Conservation (phyloP, 2,888 invertebrate genomes). For the Epinotia bilunana region DNA sequence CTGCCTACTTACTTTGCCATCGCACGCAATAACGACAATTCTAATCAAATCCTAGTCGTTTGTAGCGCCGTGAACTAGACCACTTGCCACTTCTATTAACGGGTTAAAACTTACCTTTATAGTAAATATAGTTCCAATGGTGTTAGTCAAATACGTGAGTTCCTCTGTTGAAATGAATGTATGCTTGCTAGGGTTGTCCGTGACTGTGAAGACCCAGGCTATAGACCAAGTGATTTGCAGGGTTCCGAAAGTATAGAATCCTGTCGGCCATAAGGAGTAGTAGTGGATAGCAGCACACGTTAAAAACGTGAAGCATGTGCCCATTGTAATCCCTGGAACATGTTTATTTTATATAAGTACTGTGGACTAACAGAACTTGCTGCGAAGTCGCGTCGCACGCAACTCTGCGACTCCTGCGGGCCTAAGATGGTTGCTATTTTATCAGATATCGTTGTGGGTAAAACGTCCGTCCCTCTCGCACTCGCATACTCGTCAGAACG, state of each 20-base stretch:
- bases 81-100: not conserved
- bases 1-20: too few species aligned
- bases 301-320: constrained; percentile 87
- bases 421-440: too few species aligned
- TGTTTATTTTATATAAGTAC: not conserved
- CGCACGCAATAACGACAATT: too few species aligned
- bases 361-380: too few species aligned
- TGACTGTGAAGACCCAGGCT: constrained; percentile 84
- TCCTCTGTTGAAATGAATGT: constrained; percentile 85
- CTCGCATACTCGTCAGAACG: too few species aligned
- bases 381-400: too few species aligned
- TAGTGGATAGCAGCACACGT: constrained; percentile 86
- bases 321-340: constrained; percentile 74
- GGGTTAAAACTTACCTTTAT: constrained; percentile 64
- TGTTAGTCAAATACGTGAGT: constrained; percentile 83
- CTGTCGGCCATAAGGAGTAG: constrained; percentile 86
- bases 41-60: not conserved
- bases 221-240: constrained; percentile 81
- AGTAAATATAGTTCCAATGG: constrained; percentile 79
- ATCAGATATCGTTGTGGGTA: too few species aligned
- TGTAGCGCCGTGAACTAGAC: not conserved
- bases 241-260: constrained; percentile 86
- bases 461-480: too few species aligned
- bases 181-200: constrained; percentile 86
- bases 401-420: too few species aligned